Evolutionary conservation across 2,113 vertebrate species (phyloP).

Genomic region (Neopipo cinnamomea): DNA sequence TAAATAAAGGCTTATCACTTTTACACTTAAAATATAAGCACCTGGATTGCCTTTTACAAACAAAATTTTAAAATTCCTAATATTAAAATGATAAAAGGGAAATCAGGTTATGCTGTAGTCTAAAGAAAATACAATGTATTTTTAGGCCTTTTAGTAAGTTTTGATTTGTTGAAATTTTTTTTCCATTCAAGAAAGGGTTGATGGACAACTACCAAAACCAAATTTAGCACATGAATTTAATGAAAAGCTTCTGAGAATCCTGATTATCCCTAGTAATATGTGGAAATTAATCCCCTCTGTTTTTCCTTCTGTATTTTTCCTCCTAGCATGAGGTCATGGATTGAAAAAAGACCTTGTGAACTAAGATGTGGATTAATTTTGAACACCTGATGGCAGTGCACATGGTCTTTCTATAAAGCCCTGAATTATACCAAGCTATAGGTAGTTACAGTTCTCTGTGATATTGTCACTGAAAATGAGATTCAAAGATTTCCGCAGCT

Average conservation of each 20-base stretch:
- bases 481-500: background rate
- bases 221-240: background rate
- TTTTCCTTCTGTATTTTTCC: background rate
- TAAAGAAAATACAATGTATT: background rate
- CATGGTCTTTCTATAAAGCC: background rate
- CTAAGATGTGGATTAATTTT: background rate
- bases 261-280: background rate
- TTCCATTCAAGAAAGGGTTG: background rate
- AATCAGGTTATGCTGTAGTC: background rate
- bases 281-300: background rate
- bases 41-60: background rate
- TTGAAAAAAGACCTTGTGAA: background rate
- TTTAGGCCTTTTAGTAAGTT: background rate
- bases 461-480: background rate
- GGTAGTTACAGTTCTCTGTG: background rate
- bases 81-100: background rate
- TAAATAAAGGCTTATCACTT: background rate
- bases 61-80: background rate
- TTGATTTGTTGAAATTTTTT: background rate
- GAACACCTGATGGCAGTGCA: background rate
- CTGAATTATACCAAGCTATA: background rate
- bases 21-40: background rate
- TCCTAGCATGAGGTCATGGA: background rate
- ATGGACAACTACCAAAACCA: background rate
- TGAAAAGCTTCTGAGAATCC: background rate